phyloP scores from a whole-genome alignment of 2,888 invertebrate genomes.

The Seira ritae region DNA sequence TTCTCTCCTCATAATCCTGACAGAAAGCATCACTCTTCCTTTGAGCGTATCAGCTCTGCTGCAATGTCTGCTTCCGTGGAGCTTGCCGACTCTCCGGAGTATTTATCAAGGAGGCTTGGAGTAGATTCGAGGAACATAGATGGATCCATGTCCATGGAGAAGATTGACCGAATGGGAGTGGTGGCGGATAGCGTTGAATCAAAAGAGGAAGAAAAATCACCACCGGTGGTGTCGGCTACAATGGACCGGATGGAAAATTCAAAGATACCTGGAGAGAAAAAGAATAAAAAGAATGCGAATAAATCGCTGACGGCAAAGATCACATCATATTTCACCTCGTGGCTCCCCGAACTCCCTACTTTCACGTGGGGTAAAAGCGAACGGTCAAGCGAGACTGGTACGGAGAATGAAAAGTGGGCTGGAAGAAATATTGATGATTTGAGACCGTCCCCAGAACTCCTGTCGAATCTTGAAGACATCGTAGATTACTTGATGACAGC shows the following conservation, averaged over 20 bases:
- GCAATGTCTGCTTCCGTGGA: conserved; percentile 56
- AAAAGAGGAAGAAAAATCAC: conserved; percentile 43
- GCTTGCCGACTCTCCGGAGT: conserved; percentile 38
- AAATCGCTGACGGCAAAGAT: conserved; percentile 59
- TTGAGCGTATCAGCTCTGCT: conserved; percentile 52
- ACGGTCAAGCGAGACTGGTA: conserved; percentile 13
- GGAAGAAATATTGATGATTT: conserved; percentile 37
- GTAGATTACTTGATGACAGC: not conserved
- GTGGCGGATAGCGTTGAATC: conserved; percentile 37
- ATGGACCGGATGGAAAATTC: conserved; percentile 37
- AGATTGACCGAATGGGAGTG: conserved; percentile 48
- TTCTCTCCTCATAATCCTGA: conserved; percentile 61
- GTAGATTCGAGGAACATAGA: conserved; percentile 34
- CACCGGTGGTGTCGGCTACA: not conserved
- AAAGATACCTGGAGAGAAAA: conserved; percentile 57
- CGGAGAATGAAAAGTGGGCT: conserved; percentile 12
- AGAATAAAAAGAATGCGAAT: conserved; percentile 53
- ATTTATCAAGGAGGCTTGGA: conserved; percentile 33
- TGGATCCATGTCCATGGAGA: conserved; percentile 39
- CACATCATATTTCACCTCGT: conserved; percentile 60
- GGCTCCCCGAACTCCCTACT: conserved; percentile 44
- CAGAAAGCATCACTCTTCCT: conserved; percentile 58
- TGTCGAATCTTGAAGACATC: not conserved
- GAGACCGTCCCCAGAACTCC: not conserved
- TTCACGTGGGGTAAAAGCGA: conserved; percentile 8